These are phyloP conservation scores for Bubo blakistoni DNA, from an alignment of 2,113 vertebrate genomes.

Conservation along the genomic window DNA sequence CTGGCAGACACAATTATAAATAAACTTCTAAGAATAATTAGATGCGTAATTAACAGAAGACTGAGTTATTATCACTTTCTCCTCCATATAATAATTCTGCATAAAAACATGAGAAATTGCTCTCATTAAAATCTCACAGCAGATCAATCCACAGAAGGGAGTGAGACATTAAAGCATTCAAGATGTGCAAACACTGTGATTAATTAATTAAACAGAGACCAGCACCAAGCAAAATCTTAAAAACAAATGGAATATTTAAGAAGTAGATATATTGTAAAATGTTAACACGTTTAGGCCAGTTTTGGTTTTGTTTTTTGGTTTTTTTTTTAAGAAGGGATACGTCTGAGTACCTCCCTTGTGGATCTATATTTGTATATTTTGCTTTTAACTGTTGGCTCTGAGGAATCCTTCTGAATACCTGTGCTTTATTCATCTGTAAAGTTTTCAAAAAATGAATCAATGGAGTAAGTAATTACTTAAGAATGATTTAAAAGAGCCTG, in stretches of 20 bases:
- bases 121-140: conserved; percentile 43
- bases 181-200: background rate
- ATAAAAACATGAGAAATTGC: conserved; percentile 8
- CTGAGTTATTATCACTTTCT: conserved; percentile 25
- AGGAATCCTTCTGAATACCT: background rate
- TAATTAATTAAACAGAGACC: background rate
- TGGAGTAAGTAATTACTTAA: background rate
- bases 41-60: conserved; percentile 63
- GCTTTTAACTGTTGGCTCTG: background rate
- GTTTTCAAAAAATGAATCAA: background rate
- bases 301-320: background rate
- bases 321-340: background rate
- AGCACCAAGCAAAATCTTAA: background rate
- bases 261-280: background rate
- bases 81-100: background rate
- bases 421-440: background rate
- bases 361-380: background rate
- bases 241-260: background rate
- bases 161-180: background rate
- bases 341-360: background rate
- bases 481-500: background rate
- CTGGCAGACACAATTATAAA: conserved; percentile 35
- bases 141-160: background rate
- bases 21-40: conserved; percentile 62
- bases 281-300: background rate